Percentiles rank a stretch among this genome's conserved stretches.
phyloP scores from a whole-genome alignment of 1,140 invertebrate species.

The Triops cancriformis region DNA sequence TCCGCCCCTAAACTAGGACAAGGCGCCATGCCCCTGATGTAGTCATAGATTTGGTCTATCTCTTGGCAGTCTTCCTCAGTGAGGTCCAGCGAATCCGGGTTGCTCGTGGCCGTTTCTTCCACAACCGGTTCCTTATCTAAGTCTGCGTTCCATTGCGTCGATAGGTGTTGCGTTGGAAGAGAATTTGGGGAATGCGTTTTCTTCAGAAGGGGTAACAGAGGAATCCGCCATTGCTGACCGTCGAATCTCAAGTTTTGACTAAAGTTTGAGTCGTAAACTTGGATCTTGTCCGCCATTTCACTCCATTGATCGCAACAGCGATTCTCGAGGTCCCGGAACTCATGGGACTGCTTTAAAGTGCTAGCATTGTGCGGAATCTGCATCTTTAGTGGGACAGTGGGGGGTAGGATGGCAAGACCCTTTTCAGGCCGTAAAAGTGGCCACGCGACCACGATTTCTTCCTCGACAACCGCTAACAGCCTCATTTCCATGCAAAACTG shows the following conservation, averaged over 20 bases:
- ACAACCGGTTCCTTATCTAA: not conserved
- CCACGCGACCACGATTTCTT: constrained; percentile 69
- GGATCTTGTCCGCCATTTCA: constrained; percentile 73
- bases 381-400: constrained; percentile 76
- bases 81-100: not conserved
- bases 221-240: constrained; percentile 33
- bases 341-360: constrained; percentile 63
- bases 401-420: constrained; percentile 67
- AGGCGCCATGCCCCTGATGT: constrained; percentile 82
- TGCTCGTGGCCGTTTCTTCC: constrained; percentile 22
- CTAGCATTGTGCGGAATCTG: constrained; percentile 74
- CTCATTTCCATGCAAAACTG: constrained; percentile 75
- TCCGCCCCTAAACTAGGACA: constrained; percentile 52
- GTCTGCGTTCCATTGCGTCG: not conserved
- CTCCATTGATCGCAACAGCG: constrained; percentile 65
- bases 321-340: constrained; percentile 69
- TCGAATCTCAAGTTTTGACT: constrained; percentile 36
- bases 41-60: constrained; percentile 94
- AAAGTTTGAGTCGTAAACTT: constrained; percentile 41
- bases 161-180: constrained; percentile 28
- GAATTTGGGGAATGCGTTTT: constrained; percentile 29
- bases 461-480: constrained; percentile 71
- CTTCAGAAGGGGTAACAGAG: constrained; percentile 29
- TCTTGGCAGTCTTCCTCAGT: constrained; percentile 51
- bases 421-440: constrained; percentile 50